Conservation (phyloP, 2,797 vertebrate genomes). For the Cottoperca gobio region DNA sequence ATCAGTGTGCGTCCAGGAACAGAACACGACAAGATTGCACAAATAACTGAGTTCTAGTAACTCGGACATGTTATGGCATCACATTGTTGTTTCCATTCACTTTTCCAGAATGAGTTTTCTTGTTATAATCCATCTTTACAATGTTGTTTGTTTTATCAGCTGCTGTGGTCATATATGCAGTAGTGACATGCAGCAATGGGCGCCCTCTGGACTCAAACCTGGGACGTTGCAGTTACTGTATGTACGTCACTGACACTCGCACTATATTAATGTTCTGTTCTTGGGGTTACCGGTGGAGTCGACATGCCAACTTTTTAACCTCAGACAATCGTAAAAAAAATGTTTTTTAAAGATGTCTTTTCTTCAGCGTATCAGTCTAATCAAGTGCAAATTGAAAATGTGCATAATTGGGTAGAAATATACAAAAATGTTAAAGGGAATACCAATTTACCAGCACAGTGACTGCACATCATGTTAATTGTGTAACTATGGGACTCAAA, state of each 20-base stretch:
- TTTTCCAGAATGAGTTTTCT: not conserved
- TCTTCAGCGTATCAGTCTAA: not conserved
- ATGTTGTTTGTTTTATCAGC: not conserved
- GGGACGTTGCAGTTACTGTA: not conserved
- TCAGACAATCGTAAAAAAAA: not conserved
- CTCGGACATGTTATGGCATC: not conserved
- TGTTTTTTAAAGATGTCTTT: not conserved
- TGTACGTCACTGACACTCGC: not conserved
- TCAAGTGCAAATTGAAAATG: not conserved
- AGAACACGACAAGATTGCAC: not conserved
- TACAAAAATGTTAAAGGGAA: not conserved
- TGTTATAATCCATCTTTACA: not conserved
- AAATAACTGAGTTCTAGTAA: not conserved
- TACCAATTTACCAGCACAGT: not conserved
- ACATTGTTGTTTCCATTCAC: not conserved
- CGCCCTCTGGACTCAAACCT: not conserved
- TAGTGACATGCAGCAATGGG: not conserved
- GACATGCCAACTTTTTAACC: not conserved
- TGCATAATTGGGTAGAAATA: not conserved
- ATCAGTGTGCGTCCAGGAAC: not conserved
- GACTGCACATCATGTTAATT: not conserved
- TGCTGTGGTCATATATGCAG: not conserved
- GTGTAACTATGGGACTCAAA: not conserved
- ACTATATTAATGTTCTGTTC: not conserved
- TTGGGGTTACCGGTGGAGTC: not conserved